A percentile compares a stretch with the other conserved stretches of the same genome.
Evolutionary conservation across 2,888 invertebrate species (phyloP).

Genomic region (Bruchidius siliquastri): DNA sequence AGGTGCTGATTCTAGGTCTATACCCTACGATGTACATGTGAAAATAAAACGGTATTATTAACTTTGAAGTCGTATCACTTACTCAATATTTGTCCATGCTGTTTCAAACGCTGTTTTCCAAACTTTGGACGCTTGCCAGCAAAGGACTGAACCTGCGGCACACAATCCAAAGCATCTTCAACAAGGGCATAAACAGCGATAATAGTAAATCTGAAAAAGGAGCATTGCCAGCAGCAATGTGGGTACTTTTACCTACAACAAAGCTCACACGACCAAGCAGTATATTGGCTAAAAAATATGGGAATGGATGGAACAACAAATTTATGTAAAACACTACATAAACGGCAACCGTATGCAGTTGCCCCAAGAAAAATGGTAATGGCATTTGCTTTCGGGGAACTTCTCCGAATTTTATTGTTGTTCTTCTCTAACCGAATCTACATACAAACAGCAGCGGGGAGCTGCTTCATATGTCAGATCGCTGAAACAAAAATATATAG

Average conservation of each 20-base stretch:
- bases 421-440: neutral
- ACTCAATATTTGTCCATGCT: no score
- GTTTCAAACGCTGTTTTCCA: no score
- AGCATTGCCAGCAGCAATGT: neutral
- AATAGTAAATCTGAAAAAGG: neutral
- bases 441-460: neutral
- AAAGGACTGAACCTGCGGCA: no score
- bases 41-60: no score
- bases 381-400: neutral
- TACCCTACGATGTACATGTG: no score
- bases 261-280: neutral
- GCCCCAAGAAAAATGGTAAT: neutral
- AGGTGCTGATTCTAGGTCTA: no score
- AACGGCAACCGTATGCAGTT: neutral
- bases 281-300: neutral
- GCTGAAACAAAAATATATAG: neutral
- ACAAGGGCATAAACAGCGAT: neutral
- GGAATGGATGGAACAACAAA: neutral
- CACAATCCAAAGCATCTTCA: neutral
- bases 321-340: neutral
- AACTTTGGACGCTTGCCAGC: no score
- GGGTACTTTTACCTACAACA: neutral
- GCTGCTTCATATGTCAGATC: neutral
- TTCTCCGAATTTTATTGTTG: neutral
- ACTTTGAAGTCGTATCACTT: no score